phyloP scores from a whole-genome alignment of 1,140 invertebrate species.

The Maniola jurtina region DNA sequence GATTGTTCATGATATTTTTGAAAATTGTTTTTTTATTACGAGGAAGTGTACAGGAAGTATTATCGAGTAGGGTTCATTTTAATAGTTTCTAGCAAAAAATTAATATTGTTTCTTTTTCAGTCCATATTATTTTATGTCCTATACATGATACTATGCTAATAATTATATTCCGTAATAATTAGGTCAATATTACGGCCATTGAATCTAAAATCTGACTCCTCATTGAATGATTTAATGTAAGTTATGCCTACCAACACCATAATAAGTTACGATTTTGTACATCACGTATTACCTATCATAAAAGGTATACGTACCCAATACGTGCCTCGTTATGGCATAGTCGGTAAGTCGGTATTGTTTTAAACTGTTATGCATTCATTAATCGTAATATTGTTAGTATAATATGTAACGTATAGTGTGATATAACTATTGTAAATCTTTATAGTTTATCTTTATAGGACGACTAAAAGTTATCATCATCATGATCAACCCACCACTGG shows the following conservation, averaged over 20 bases:
- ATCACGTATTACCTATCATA: not conserved
- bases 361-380: not conserved
- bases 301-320: not conserved
- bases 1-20: not conserved
- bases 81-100: no score
- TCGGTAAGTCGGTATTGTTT: not conserved
- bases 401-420: not conserved
- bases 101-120: no score
- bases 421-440: not conserved
- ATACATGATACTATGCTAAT: no score
- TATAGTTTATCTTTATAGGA: no score
- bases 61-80: no score
- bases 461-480: no score
- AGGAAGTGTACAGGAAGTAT: no score
- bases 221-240: not conserved
- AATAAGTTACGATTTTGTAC: not conserved
- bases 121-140: no score
- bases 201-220: not conserved
- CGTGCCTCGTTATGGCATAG: slow-evolving; percentile 1
- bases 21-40: not conserved
- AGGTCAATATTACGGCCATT: not conserved
- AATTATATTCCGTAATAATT: not conserved
- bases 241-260: no score
- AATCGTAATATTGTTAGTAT: not conserved
- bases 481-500: no score